These are phyloP conservation scores for Hirtodrosophila alboralis DNA, from an alignment of 2,888 invertebrate species.

Conservation along the genomic window DNA sequence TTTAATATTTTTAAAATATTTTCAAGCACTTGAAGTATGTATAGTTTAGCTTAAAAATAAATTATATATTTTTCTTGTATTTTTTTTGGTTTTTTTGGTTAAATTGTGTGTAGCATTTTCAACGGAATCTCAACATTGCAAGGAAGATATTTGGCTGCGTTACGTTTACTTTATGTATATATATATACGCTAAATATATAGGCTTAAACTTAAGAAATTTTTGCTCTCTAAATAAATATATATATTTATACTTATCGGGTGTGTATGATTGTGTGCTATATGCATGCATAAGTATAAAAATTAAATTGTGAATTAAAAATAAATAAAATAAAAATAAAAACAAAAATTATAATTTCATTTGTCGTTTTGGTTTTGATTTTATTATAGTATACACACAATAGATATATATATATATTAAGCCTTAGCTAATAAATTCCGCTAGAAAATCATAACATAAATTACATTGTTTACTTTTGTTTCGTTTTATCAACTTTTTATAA, in stretches of 20 bases:
- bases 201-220: slow-evolving; percentile 42
- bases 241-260: slow-evolving; percentile 15
- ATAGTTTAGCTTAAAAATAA: slow-evolving; percentile 63
- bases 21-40: slow-evolving; percentile 68
- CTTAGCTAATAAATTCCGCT: slow-evolving; percentile 73
- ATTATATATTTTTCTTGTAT: slow-evolving; percentile 30
- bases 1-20: slow-evolving; percentile 72
- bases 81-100: slow-evolving; percentile 21
- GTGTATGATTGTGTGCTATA: slow-evolving; percentile 2
- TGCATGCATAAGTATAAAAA: neutral
- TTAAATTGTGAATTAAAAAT: slow-evolving; percentile 15
- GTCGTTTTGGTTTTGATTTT: slow-evolving; percentile 49
- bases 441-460: slow-evolving; percentile 56
- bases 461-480: too few relatives aligned
- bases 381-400: slow-evolving; percentile 38
- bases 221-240: slow-evolving; percentile 14
- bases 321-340: slow-evolving; percentile 31
- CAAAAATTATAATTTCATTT: slow-evolving; percentile 47
- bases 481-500: slow-evolving; percentile 23
- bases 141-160: slow-evolving; percentile 75
- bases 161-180: slow-evolving; percentile 14
- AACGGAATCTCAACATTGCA: slow-evolving; percentile 81
- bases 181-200: slow-evolving; percentile 13
- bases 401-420: slow-evolving; percentile 8
- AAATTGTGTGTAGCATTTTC: slow-evolving; percentile 72